Evolutionary conservation across 2,888 invertebrate species (phyloP), one percentile per base, ranked within the genome.

Genomic region (Conops quadrifasciatus): DNA sequence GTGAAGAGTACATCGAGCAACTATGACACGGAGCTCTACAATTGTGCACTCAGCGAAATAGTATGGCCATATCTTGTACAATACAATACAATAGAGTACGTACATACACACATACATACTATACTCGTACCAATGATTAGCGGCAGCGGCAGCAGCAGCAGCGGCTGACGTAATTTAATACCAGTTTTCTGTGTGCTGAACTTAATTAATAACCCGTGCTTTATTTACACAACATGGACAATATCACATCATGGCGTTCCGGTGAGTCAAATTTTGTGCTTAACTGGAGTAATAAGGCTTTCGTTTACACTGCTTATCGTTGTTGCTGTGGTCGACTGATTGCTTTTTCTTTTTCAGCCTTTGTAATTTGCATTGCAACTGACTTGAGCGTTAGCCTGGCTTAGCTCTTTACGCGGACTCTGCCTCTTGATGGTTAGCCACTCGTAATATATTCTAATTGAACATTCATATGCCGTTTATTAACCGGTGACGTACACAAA

Each of bases 401-500:
- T n/a, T n/a, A n/a, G n/a, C n/a, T n/a, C n/a, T n/a, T n/a, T n/a
- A n/a, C n/a, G n/a, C 16, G 59, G 30, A 59, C n/a, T 28, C 30
- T 11, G 49, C 5, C 11, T 49, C 4, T 49, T 49, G 7, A n/a
- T n/a, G n/a, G n/a, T n/a, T n/a, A n/a, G n/a, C n/a, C n/a, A n/a
- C n/a, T n/a, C 49, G 19, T 19, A 49, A 49, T 49, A 49, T n/a
- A 15, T 19, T 49, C 19, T 49, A 49, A 49, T 49, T 58, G 24
- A 9, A 15, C 4, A 58, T 56, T 56, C 19, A 13, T 26, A 7
- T 28, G 11, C 24, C 13, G 15, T n/a, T n/a, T n/a, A n/a, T n/a
- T n/a, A n/a, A n/a, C n/a, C 66, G 66, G 24, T 53, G 66, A 66
- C 66, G 66, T 66, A 53, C 36, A 51, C 51, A 66, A 51, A 66